Evolutionary conservation across 2,113 vertebrate genomes (phyloP).

Genomic region (Macaca nemestrina): DNA sequence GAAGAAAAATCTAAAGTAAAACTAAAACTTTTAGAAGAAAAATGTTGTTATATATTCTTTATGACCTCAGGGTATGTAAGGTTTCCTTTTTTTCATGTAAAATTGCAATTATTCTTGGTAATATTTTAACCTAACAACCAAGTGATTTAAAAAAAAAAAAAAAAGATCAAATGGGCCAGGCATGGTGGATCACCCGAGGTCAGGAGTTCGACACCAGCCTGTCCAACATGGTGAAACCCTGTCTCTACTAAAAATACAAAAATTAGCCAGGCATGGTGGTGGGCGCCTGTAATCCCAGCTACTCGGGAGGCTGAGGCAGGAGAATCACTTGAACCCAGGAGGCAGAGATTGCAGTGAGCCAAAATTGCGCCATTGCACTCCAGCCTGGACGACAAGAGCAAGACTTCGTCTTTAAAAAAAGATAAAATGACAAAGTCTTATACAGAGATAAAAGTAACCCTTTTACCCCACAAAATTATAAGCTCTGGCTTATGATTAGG

Average conservation of each 20-base stretch:
- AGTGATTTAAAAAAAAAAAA: background rate
- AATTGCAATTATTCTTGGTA: slow-evolving; percentile 9
- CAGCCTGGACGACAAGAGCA: no score
- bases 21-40: background rate
- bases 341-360: no score
- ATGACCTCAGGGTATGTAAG: background rate
- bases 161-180: no score
- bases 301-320: no score
- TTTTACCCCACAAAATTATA: background rate
- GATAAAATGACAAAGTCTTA: background rate
- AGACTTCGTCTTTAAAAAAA: background rate
- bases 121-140: slow-evolving; percentile 40
- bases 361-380: no score
- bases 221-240: no score
- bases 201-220: no score
- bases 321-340: no score
- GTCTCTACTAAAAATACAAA: no score
- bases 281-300: no score
- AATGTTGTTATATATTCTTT: background rate
- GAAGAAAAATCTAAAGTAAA: background rate
- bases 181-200: no score
- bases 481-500: background rate
- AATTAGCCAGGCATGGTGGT: no score
- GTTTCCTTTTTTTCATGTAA: background rate
- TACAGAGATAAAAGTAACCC: background rate